Conservation (phyloP, 2,113 vertebrate genomes). For the Microcebus murinus region DNA sequence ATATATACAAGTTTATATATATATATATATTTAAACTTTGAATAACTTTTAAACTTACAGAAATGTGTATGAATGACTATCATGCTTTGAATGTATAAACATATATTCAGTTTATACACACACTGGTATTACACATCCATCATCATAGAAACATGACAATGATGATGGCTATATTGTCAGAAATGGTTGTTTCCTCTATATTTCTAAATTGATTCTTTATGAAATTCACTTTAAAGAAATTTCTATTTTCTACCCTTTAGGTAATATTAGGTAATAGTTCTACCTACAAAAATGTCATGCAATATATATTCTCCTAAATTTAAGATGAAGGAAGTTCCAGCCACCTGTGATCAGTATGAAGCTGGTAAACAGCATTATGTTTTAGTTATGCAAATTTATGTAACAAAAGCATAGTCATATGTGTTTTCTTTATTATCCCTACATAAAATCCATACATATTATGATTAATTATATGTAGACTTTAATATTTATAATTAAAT, state of each 20-base stretch:
- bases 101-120: neutral
- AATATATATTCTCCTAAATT: neutral
- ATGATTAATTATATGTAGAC: neutral
- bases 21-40: neutral
- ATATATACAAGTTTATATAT: neutral
- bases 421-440: neutral
- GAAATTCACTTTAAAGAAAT: neutral
- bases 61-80: neutral
- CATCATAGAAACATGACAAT: neutral
- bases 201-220: neutral
- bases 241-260: neutral
- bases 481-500: neutral
- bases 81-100: neutral
- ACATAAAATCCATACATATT: neutral
- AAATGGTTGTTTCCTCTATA: neutral
- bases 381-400: neutral
- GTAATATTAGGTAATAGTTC: neutral
- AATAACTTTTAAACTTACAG: neutral
- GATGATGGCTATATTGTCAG: neutral
- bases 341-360: neutral
- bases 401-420: neutral
- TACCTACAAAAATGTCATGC: neutral
- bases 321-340: neutral
- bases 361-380: neutral
- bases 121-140: neutral